A percentile compares a stretch with the other conserved stretches of the same genome.
phyloP scores from a whole-genome alignment of 2,113 vertebrate genomes.

The Camelus bactrianus region DNA sequence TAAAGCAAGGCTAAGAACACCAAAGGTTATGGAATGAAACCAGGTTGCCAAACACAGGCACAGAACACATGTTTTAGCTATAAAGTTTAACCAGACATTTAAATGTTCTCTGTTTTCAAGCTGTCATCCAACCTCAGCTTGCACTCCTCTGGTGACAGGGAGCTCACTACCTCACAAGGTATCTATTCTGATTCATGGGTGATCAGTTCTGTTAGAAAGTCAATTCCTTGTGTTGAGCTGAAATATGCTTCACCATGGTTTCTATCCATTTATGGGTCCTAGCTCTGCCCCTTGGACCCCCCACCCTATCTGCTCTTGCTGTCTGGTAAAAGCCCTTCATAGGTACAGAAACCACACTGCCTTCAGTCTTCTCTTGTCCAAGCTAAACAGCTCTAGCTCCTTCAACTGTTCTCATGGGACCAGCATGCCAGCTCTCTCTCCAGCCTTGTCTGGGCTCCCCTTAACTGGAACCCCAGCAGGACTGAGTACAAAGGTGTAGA shows the following conservation, averaged over 20 bases:
- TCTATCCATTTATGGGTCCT: neutral
- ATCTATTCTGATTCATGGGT: constrained; percentile 1
- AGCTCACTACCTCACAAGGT: neutral
- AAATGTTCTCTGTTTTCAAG: neutral
- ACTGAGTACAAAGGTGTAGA: neutral
- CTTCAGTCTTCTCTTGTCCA: neutral
- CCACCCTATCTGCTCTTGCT: neutral
- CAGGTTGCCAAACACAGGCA: neutral
- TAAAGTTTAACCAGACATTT: constrained; percentile 35
- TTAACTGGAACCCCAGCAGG: neutral
- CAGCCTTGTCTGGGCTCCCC: neutral
- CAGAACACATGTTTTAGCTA: neutral
- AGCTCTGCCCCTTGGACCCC: neutral
- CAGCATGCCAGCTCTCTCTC: neutral
- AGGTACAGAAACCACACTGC: neutral
- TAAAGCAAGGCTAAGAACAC: constrained; percentile 29
- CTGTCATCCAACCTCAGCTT: neutral
- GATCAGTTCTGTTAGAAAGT: constrained; percentile 43
- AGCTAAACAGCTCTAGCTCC: neutral
- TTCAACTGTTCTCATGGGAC: neutral
- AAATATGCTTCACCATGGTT: neutral
- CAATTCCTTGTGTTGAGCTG: neutral
- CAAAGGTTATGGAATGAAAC: constrained; percentile 27
- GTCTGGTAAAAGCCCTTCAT: neutral
- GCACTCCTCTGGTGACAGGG: neutral